Evolutionary conservation across 2,113 vertebrate species (phyloP).

Genomic region (Grantiella picta): DNA sequence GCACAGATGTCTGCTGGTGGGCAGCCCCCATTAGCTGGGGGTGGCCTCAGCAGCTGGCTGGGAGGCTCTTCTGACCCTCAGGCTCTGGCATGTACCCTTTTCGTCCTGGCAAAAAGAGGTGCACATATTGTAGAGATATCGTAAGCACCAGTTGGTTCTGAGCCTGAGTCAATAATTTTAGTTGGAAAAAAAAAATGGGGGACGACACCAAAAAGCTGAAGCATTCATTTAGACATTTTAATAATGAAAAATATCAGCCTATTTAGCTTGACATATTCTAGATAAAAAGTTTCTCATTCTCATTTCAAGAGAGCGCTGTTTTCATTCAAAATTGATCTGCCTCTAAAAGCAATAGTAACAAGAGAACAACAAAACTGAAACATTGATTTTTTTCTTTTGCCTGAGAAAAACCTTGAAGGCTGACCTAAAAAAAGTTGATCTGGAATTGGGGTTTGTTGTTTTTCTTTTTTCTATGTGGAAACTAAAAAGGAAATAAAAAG

Average conservation of each 20-base stretch:
- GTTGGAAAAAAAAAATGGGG: not conserved
- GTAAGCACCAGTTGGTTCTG: not conserved
- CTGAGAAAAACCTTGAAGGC: not conserved
- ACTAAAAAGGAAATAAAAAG: not conserved
- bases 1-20: not conserved
- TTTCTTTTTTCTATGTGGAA: not conserved
- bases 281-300: not conserved
- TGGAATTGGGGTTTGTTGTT: not conserved
- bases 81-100: not conserved
- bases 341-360: not conserved
- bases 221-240: not conserved
- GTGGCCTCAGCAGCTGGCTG: not conserved
- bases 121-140: not conserved
- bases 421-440: not conserved
- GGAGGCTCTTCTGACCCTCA: not conserved
- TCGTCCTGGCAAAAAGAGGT: not conserved
- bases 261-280: not conserved
- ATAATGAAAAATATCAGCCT: not conserved
- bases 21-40: not conserved
- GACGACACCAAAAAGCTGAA: not conserved
- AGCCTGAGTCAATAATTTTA: not conserved
- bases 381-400: not conserved
- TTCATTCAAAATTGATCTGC: slow-evolving; percentile 7
- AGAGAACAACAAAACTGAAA: not conserved
- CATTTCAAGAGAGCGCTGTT: not conserved